Evolutionary conservation across 1,140 invertebrate species (phyloP), one percentile per base, ranked within the genome.

Genomic region (Brachionus koreanus): DNA sequence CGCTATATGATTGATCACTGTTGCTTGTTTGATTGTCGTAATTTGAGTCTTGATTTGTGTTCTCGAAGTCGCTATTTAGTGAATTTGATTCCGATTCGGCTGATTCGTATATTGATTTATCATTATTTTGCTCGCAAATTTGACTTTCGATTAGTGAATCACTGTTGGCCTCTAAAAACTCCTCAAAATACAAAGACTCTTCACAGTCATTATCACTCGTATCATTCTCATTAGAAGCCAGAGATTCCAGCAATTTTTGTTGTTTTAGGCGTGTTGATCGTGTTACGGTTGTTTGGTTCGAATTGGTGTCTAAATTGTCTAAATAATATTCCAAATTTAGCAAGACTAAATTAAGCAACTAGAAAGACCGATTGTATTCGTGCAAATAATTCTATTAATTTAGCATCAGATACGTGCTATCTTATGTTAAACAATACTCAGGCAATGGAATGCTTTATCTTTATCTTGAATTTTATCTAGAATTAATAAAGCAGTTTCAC

Each of bases 221-320:
- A 1, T 79, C 76, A 29, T 57, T 79, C 7, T 79, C 39, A 65
- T 57, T 65, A 10, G 23, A 19, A 1, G 23, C n/a, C 37, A 79
- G 19, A 19, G 76, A 79, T 57, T 65, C 49, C 19, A 61, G 7
- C 57, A 79, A 35, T 79, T 61, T 49, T 79, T 79, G 76, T 61
- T 79, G 76, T 12, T 65, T 79, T 42, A 79, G 49, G 4, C 76
- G 76, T 10, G 76, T 61, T 12, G 76, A 79, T 61, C 76, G 29
- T 13, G 76, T 79, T 16, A 79, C 37, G 5, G 76, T 79, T 42
- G 49, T 79, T 39, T 57, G 33, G n/a, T 42, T 49, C 19, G 37
- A 23, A 25, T 5, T 42, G 19, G 37, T 79, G 10, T 79, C 76
- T 23, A 65, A 79, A 49, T 65, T 79, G 19, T 57, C 76, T 74